Evolutionary conservation across 2,888 invertebrate genomes (phyloP), one percentile per base, ranked within the genome.

Genomic region (Criorhina ranunculi): DNA sequence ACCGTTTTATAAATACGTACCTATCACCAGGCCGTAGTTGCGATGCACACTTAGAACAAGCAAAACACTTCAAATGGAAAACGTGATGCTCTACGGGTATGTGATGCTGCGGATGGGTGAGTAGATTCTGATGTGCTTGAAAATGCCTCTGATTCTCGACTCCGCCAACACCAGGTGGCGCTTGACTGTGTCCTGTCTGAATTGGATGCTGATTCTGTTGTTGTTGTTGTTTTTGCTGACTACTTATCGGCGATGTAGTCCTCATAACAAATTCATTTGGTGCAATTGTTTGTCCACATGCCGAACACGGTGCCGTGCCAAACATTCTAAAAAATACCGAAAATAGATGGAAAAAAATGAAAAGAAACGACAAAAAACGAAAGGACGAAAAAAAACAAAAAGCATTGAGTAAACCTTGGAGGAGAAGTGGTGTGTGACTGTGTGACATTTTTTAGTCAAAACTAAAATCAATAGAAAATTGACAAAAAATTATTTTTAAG

Each of bases 1-100:
- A 79, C 64, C 69, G 33, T 69, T 79, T 79, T 70, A 64, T 69
- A 82, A 75, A 86, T 76, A 83, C 91, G 91, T 90, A 95, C 94
- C 96, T 95, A 94, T 98, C 98, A 89, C 98, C 98, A 88, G 96
- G 95, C 92, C 96, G 94, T 89, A 98, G 95, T 92, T 95, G 96
- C 90, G 95, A 94, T 89, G 96, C 95, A 92, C 98, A 98, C 92
- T 97, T 97, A 92, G 96, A 96, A 94, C 98, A 98, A 88, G 96
- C 95, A 94, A 98, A 98, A 93, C 98, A 98, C 93, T 97, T 97
- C 93, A 97, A 94, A 93, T 98, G 98, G 94, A 97, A 98, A 90
- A 97, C 97, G 92, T 95, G 95, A 88, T 94, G 93, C 90, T 95
- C 93, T 91, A 88, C 87, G 59, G 85, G 85, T 66, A 85, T 85